These are phyloP conservation scores for Neomorphus geoffroyi DNA, from an alignment of 2,797 vertebrate genomes.

Conservation along the genomic window DNA sequence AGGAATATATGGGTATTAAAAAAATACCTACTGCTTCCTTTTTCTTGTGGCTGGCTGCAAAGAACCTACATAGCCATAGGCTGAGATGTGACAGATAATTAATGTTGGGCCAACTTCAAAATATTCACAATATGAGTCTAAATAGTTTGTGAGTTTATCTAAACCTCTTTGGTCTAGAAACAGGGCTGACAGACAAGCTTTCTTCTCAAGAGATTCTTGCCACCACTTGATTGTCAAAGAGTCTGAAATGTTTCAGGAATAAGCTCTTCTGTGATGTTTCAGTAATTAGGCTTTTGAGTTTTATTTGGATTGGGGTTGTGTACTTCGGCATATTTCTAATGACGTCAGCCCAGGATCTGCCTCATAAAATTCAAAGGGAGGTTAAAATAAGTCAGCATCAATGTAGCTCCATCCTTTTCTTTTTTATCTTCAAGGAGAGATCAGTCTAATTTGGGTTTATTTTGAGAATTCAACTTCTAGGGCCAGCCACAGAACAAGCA, in stretches of 20 bases:
- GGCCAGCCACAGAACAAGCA: neutral
- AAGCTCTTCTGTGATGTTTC: constrained; percentile 21
- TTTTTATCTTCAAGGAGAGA: constrained; percentile 10
- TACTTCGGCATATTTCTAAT: neutral
- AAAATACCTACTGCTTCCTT: constrained; percentile 52
- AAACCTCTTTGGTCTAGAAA: constrained; percentile 22
- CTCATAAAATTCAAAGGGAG: constrained; percentile 44
- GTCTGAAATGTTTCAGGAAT: constrained; percentile 18
- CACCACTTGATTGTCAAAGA: neutral
- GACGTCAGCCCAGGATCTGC: constrained; percentile 23
- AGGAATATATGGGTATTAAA: constrained; percentile 40
- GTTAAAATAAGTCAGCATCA: constrained; percentile 21
- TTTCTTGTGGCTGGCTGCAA: constrained; percentile 24
- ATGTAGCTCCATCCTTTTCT: neutral
- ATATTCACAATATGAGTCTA: neutral
- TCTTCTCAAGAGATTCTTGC: constrained; percentile 15
- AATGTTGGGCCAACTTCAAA: neutral
- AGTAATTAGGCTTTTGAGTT: constrained; percentile 43
- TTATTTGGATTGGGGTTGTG: neutral
- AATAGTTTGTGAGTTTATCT: neutral
- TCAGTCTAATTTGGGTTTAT: neutral
- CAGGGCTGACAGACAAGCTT: neutral
- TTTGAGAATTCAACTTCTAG: neutral
- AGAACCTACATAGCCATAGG: neutral
- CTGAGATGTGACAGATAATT: constrained; percentile 13